These are phyloP conservation scores for Dioctria linearis DNA, from an alignment of 2,888 invertebrate species.

Conservation along the genomic window DNA sequence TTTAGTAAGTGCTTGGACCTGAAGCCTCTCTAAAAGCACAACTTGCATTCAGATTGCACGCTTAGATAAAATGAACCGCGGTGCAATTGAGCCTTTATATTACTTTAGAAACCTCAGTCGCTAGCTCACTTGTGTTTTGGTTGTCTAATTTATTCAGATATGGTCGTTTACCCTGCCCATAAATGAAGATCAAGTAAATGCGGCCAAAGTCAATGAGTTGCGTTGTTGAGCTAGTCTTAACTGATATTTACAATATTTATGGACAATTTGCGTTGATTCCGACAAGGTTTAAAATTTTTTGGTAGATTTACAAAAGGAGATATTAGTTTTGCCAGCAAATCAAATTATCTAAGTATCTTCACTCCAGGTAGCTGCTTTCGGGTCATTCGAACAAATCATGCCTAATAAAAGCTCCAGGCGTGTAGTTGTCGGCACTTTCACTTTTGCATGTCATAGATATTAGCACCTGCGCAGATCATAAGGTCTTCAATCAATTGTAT, in stretches of 20 bases:
- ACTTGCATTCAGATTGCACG: background rate
- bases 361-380: background rate
- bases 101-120: too few relatives aligned
- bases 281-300: background rate
- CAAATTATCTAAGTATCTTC: background rate
- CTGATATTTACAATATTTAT: background rate
- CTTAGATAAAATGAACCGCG: too few relatives aligned
- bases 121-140: too few relatives aligned
- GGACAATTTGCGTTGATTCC: background rate
- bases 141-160: too few relatives aligned
- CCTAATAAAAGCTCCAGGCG: too few relatives aligned
- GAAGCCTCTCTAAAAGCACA: background rate
- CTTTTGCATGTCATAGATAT: slow-evolving; percentile 6
- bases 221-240: background rate
- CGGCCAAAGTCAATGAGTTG: slow-evolving; percentile 5
- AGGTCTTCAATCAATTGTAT: too few relatives aligned
- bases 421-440: slow-evolving; percentile 15
- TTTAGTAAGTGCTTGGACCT: background rate
- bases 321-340: background rate
- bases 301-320: background rate
- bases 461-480: background rate
- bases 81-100: too few relatives aligned
- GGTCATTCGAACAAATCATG: background rate
- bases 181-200: slow-evolving; percentile 3
- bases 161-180: too few relatives aligned